Percentiles rank a stretch among this genome's conserved stretches.
Evolutionary conservation across 2,113 vertebrate genomes (phyloP).

Genomic region (Sturnus vulgaris): DNA sequence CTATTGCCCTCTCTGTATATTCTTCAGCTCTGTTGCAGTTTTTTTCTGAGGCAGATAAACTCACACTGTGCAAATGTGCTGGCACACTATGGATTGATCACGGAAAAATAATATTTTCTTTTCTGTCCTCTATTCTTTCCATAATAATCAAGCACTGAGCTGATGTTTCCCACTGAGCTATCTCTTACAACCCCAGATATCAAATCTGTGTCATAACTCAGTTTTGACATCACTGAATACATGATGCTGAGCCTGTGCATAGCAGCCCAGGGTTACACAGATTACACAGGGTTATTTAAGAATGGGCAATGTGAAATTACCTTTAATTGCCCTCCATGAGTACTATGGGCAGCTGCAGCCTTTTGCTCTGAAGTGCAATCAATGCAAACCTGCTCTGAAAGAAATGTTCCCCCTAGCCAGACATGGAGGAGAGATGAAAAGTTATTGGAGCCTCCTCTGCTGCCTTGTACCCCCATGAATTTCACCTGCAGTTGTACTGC

Average conservation of each 20-base stretch:
- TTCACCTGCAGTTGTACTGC: neutral
- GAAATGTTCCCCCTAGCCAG: neutral
- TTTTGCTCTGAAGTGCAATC: neutral
- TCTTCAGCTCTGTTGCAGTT: neutral
- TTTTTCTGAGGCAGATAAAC: neutral
- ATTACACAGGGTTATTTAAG: neutral
- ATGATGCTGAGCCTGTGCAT: neutral
- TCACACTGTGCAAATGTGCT: neutral
- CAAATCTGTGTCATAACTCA: neutral
- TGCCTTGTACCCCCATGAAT: neutral
- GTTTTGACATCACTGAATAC: neutral
- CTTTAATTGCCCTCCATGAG: neutral
- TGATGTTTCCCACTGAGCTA: neutral
- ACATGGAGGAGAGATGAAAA: neutral
- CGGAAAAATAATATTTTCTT: neutral
- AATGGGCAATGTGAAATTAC: neutral
- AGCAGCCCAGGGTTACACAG: neutral
- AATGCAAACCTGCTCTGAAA: neutral
- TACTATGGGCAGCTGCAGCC: neutral
- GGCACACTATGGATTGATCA: neutral
- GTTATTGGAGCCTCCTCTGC: neutral
- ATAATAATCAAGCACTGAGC: neutral
- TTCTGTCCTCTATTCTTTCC: neutral
- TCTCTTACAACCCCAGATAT: neutral
- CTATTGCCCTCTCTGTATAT: neutral